Evolutionary conservation across 2,113 vertebrate species (phyloP), one percentile per base, ranked within the genome.

Genomic region (Strigops habroptila): DNA sequence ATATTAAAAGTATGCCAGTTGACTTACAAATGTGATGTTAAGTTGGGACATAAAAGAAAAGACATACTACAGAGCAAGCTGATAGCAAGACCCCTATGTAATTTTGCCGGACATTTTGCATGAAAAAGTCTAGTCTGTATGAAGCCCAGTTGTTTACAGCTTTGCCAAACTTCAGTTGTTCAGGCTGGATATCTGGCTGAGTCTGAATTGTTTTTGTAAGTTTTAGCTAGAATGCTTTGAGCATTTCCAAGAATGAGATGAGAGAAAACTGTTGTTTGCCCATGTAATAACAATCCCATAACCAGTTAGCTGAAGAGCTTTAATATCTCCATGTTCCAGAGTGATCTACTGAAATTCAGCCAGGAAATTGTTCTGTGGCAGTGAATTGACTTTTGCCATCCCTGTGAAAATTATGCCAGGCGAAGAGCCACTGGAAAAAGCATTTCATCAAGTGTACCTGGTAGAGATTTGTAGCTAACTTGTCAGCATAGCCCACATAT

Each of bases 211-310:
- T 3, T 92, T 96, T 94, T 95, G 94, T 93, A 95, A 92, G 57
- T 90, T 95, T 92, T 67, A 77, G 2, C 39, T 88, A 91, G 75
- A 96, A 88, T 73, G 78, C 87, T 95, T 69, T 70, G 44, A 90
- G 89, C 75, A 73, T 94, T 97, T 96, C 96, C 82, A 95, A 80
- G 90, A 97, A 94, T 77, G 63, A 95, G 74, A 86, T 37, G 84
- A 82, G 75, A 92, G 51, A 80, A 91, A 91, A 92, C 69, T 69
- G 73, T 86, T 95, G 67, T 91, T 95, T 95, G 84, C 37, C 79
- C 78, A 82, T 93, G 70, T 88, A 79, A 91, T 95, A 95, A 91
- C 69, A 94, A 77, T 89, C 67, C 23, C 44, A 49, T 76, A 79
- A 82, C n/a, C 44, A 37, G 85, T 94, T 90, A 65, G 25, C 41